These are phyloP conservation scores for Creontiades dilutus DNA, from an alignment of 2,888 invertebrate genomes.

Conservation along the genomic window DNA sequence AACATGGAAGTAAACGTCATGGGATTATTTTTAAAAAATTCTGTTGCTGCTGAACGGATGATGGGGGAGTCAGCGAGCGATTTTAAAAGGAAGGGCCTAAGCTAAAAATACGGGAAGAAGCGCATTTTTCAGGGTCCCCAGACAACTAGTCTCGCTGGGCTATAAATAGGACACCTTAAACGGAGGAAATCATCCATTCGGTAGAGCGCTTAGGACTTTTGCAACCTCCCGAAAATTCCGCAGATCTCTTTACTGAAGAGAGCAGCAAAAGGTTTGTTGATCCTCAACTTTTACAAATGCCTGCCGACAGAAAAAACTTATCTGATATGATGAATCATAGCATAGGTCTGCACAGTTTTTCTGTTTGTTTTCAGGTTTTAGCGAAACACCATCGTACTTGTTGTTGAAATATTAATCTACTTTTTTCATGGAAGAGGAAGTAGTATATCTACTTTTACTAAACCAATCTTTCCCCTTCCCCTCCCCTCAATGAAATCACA, in stretches of 20 bases:
- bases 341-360: too few relatives aligned
- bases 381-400: too few relatives aligned
- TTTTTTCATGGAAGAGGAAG: too few relatives aligned
- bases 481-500: too few relatives aligned
- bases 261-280: too few relatives aligned
- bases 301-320: too few relatives aligned
- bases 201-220: background rate
- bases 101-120: slow-evolving; percentile 3
- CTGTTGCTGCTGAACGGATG: slow-evolving; percentile 14
- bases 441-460: too few relatives aligned
- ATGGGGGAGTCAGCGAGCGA: background rate
- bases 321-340: too few relatives aligned
- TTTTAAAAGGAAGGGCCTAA: slow-evolving; percentile 21
- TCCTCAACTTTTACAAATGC: too few relatives aligned
- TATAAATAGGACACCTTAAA: slow-evolving; percentile 24
- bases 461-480: too few relatives aligned
- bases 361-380: too few relatives aligned
- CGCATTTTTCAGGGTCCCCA: slow-evolving; percentile 8
- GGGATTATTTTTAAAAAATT: background rate
- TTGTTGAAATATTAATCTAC: too few relatives aligned
- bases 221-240: background rate
- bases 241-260: background rate
- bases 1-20: background rate
- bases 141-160: slow-evolving; percentile 31
- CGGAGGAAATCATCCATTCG: background rate